These are phyloP conservation scores for Actinostola sp. DNA, from an alignment of 92 coral and sea anemone species.

Conservation along the genomic window DNA sequence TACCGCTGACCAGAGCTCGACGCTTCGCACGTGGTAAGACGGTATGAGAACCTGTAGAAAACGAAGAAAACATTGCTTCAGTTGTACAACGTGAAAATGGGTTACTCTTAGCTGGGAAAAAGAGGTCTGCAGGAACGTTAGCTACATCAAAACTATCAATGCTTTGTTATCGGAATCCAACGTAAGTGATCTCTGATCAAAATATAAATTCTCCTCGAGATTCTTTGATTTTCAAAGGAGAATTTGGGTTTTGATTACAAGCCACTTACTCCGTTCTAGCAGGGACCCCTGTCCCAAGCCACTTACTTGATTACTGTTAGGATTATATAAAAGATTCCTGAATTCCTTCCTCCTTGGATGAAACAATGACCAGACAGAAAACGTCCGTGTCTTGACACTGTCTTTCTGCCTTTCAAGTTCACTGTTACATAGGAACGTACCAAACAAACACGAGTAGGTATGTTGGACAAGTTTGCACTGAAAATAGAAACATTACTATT, in stretches of 20 bases:
- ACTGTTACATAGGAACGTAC: conserved; percentile 93
- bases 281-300: too few relatives aligned
- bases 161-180: too few relatives aligned
- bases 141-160: too few relatives aligned
- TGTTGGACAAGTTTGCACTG: conserved; percentile 94
- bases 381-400: conserved; percentile 64
- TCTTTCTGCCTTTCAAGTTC: conserved; percentile 78
- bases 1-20: conserved; percentile 90
- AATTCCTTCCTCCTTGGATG: conserved; percentile 74
- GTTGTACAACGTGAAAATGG: too few relatives aligned
- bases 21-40: conserved; percentile 84
- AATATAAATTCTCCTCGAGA: too few relatives aligned
- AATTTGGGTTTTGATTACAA: too few relatives aligned
- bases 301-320: conserved; percentile 70
- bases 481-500: not conserved
- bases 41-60: conserved; percentile 79
- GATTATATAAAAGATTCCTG: conserved; percentile 77
- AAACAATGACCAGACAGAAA: conserved; percentile 90
- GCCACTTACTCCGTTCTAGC: too few relatives aligned
- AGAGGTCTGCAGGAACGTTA: too few relatives aligned
- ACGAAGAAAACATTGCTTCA: not conserved
- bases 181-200: too few relatives aligned
- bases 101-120: too few relatives aligned
- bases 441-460: conserved; percentile 90
- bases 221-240: too few relatives aligned